Evolutionary conservation across 2,797 vertebrate genomes (phyloP), one percentile per base, ranked within the genome.

Genomic region (Myotis daubentonii): DNA sequence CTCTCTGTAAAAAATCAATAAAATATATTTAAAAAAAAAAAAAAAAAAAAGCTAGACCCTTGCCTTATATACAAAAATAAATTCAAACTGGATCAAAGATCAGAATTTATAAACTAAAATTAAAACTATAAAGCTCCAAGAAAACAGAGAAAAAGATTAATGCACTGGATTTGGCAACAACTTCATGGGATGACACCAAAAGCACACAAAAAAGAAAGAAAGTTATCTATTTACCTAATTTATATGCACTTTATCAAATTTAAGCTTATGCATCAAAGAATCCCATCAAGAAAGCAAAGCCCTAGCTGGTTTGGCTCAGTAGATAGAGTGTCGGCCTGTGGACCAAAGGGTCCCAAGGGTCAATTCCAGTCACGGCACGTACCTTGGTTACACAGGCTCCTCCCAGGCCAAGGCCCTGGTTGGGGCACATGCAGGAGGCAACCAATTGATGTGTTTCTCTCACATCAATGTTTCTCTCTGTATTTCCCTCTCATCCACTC

Each of bases 71-170:
- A 76, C 5, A 72, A 53, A 78, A 88, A 53, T 41, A 78, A 84
- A 89, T 33, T 92, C 25, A 74, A 89, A 95, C 65, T 79, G 71
- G 38, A 66, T 80, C 47, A 66, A 92, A 66, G 19, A 66, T 72
- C 36, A 49, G 84, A 82, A 60, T 22, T 87, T 74, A 70, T 1
- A 30, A 80, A 71, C 51, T 22, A 74, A 30, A 80, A 81, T 38
- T 22, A 65, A 10, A 87, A 82, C 36, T 68, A 44, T 17, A 75
- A 36, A 88, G 65, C n/a, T 72, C 75, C 68, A 47, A 49, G 15
- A 71, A 60, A 57, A 57, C 22, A 57, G 22, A 80, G 36, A 8
- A 55, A 78, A 78, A 55, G 16, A 87, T n/a, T 55, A 65, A 68
- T 33, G 62, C 36, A 68, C 0, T 41, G 47, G 47, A 79, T 55